Evolutionary conservation across 2,113 vertebrate genomes (phyloP), one percentile per base, ranked within the genome.

Genomic region (Rhinolophus ferrumequinum): DNA sequence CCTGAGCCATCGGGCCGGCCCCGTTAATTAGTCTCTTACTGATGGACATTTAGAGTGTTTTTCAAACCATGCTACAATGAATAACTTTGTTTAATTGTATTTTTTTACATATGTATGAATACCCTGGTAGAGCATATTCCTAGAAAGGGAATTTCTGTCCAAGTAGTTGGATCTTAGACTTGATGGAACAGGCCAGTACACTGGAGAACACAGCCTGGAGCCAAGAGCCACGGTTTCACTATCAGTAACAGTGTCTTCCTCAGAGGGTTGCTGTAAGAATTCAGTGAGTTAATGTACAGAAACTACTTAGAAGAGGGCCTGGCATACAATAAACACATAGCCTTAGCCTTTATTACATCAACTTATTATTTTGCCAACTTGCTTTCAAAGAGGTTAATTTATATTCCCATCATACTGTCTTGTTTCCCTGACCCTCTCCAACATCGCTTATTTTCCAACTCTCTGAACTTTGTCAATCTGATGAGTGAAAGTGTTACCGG

Each of bases 381-480:
- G 54, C 33, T 13, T 66, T 96, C 44, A 47, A 33, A 73, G 94
- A 73, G 33, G 47, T 72, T 89, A 69, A 94, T n/a, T 67, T 28
- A 33, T 30, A 62, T 47, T 92, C 60, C 52, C 60, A 82, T 12
- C 9, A 26, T 16, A 41, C 12, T 54, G 7, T 38, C 67, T 88
- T 83, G 91, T 84, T 92, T 94, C 50, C 79, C 82, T 81, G 8
- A 47, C 22, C 18, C 8, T 94, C 41, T 73, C 28, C n/a, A 89
- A 72, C 50, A 41, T 11, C 72, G 72, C 64, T 85, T 86, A 50
- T 77, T 92, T 93, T 70, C 47, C 86, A 67, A 62, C 30, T 54
- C 92, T 84, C 35, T 90, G 3, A 80, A 82, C 41, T 87, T 56
- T 70, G 18, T 38, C 33, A 56, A 19, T 35, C n/a, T 44, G 33